Evolutionary conservation across 2,113 vertebrate genomes (phyloP).

Genomic region (Empidonax alnorum): DNA sequence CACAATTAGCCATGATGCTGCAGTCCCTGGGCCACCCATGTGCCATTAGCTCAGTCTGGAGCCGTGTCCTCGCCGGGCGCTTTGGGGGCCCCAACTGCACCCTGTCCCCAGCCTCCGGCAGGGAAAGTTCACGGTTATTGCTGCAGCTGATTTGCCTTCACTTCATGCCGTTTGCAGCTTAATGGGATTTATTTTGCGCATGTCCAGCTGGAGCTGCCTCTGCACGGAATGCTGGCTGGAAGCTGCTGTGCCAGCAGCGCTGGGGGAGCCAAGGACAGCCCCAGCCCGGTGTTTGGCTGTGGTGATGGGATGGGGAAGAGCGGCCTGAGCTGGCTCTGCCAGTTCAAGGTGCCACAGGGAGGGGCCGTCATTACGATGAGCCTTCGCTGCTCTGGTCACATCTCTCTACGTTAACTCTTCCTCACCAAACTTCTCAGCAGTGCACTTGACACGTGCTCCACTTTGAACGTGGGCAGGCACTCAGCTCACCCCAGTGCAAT

Average conservation of each 20-base stretch:
- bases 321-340: background rate
- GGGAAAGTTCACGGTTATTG: background rate
- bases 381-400: background rate
- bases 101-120: background rate
- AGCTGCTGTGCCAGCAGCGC: accelerated
- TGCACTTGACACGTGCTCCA: background rate
- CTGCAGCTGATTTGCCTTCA: constrained; percentile 3
- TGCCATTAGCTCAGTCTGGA: constrained; percentile 15
- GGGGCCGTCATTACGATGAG: background rate
- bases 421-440: background rate
- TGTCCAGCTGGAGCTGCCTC: background rate
- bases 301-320: accelerated
- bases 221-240: background rate
- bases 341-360: accelerated
- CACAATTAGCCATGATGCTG: constrained; percentile 1
- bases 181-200: constrained; percentile 20
- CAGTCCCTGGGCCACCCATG: background rate
- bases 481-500: background rate
- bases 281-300: background rate
- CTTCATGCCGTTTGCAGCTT: background rate
- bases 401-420: background rate
- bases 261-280: background rate
- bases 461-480: background rate
- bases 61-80: background rate
- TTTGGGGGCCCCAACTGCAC: background rate